Conservation (phyloP, 2,888 invertebrate species). For the Xylota segnis region DNA sequence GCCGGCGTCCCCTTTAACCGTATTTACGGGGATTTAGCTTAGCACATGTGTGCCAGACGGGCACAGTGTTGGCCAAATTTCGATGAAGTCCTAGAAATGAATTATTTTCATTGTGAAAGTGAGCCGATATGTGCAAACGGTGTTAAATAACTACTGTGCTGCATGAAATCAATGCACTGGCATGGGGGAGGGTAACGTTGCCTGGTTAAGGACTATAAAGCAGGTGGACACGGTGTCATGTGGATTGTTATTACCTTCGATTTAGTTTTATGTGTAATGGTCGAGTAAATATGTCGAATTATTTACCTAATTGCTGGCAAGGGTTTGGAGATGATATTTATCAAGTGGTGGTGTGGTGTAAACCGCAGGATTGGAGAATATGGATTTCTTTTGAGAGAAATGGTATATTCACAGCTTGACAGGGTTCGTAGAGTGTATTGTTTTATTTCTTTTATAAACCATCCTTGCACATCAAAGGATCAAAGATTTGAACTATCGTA, state of each 20-base stretch:
- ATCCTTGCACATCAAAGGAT: too few species aligned
- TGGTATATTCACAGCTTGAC: too few species aligned
- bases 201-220: slow-evolving; percentile 16
- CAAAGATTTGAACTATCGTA: too few species aligned
- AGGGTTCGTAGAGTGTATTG: too few species aligned
- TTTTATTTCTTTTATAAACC: too few species aligned
- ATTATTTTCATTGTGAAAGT: slow-evolving; percentile 65
- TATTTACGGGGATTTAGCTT: slow-evolving; percentile 48
- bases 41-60: slow-evolving; percentile 17
- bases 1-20: slow-evolving; percentile 56
- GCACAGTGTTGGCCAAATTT: slow-evolving; percentile 36
- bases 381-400: too few species aligned
- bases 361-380: slow-evolving; percentile 7
- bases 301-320: slow-evolving; percentile 45
- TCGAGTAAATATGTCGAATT: slow-evolving; percentile 62
- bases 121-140: slow-evolving; percentile 54
- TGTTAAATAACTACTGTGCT: slow-evolving; percentile 63
- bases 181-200: neutral
- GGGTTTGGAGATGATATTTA: neutral
- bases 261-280: slow-evolving; percentile 55
- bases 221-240: slow-evolving; percentile 9
- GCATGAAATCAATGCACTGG: slow-evolving; percentile 44
- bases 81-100: slow-evolving; percentile 69
- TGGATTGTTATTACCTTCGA: slow-evolving; percentile 45
- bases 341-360: slow-evolving; percentile 18